These are phyloP conservation scores for Ladona fulva DNA, from an alignment of 1,140 invertebrate species.

Conservation along the genomic window DNA sequence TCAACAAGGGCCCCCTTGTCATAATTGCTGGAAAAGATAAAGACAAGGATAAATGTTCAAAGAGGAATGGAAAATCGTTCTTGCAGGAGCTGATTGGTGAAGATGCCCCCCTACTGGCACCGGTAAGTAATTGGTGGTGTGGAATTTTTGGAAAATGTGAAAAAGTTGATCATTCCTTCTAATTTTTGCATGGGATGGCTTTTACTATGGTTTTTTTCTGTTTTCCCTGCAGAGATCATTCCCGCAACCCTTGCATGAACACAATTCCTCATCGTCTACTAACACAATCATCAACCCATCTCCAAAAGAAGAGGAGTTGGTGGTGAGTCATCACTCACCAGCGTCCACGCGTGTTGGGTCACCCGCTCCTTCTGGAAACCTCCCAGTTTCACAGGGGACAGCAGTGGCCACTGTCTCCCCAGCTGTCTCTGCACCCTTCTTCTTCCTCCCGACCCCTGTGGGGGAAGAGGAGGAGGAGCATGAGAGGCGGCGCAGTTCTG, in stretches of 20 bases:
- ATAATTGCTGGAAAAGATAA: background rate
- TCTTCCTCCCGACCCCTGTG: slow-evolving; percentile 31
- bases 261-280: background rate
- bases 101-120: background rate
- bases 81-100: background rate
- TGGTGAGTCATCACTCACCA: slow-evolving; percentile 21
- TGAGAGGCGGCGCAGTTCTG: slow-evolving; percentile 41
- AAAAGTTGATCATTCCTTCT: background rate
- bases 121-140: background rate
- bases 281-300: background rate
- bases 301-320: background rate
- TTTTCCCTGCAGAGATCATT: background rate
- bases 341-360: slow-evolving; percentile 17
- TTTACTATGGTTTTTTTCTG: no score
- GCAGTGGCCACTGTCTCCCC: background rate
- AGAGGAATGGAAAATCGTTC: background rate
- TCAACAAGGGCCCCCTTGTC: background rate
- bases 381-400: background rate
- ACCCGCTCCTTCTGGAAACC: background rate
- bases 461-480: slow-evolving; percentile 41
- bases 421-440: background rate
- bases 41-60: background rate
- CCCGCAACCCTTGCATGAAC: background rate
- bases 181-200: background rate
- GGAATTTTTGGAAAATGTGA: no score